phyloP scores from a whole-genome alignment of 2,888 invertebrate genomes.

The Steinernema hermaphroditum region DNA sequence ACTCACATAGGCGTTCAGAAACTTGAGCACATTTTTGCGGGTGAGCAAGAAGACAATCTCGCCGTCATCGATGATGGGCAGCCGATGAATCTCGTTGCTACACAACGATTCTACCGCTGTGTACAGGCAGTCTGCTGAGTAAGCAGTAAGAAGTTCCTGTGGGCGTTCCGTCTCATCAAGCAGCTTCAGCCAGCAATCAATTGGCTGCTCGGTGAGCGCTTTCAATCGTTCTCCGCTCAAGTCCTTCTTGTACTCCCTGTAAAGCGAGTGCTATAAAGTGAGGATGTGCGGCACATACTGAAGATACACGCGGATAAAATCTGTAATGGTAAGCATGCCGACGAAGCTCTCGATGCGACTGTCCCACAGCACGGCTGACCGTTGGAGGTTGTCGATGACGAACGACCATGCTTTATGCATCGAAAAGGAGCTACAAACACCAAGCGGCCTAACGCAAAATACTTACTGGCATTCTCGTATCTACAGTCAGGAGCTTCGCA shows the following conservation, averaged over 20 bases:
- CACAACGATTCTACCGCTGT: conserved; percentile 6
- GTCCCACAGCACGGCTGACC: conserved; percentile 5
- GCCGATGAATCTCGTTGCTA: conserved; percentile 20
- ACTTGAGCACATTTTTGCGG: neutral
- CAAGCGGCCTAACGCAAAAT: neutral
- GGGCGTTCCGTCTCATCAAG: neutral
- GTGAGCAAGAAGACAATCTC: neutral
- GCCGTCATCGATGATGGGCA: neutral
- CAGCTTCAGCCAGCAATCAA: conserved; percentile 1
- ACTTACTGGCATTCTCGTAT: conserved; percentile 17
- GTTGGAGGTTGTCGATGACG: neutral
- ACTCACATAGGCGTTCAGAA: conserved; percentile 14
- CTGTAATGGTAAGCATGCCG: conserved; percentile 17
- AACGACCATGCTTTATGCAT: neutral
- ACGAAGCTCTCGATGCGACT: neutral
- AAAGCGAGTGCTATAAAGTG: neutral
- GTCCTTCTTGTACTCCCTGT: conserved; percentile 11
- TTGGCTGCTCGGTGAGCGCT: neutral
- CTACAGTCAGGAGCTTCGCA: neutral
- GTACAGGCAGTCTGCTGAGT: neutral
- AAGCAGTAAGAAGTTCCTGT: neutral
- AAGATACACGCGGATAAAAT: conserved; percentile 17
- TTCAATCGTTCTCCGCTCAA: neutral
- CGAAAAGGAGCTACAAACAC: neutral
- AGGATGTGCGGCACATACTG: neutral